phyloP scores from a whole-genome alignment of 2,888 invertebrate genomes.

The Megalurothrips usitatus region DNA sequence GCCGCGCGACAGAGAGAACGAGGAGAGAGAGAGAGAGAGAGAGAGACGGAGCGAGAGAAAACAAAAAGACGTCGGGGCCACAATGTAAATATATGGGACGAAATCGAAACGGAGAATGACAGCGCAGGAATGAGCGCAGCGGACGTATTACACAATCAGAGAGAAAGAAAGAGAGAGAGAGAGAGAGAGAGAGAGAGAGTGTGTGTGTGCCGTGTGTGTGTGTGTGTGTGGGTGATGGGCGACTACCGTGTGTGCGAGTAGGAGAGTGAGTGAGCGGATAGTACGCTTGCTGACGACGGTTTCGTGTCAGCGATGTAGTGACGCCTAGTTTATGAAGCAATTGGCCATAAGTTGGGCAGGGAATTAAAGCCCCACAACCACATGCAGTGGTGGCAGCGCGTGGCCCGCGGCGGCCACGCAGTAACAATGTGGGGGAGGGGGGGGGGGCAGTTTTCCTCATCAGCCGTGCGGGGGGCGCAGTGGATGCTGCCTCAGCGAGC shows the following conservation, averaged over 20 bases:
- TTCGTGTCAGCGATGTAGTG: not conserved
- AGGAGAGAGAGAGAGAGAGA: not conserved
- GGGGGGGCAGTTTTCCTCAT: too few species aligned
- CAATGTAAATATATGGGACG: constrained; percentile 8
- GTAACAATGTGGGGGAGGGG: too few species aligned
- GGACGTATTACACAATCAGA: not conserved
- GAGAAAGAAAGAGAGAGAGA: not conserved
- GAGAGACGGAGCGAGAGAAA: not conserved
- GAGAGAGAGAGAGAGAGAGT: not conserved
- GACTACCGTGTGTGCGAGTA: too few species aligned
- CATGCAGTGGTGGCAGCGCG: too few species aligned
- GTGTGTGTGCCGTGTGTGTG: too few species aligned
- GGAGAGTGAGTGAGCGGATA: not conserved
- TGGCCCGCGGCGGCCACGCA: too few species aligned
- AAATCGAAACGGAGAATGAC: constrained; percentile 1
- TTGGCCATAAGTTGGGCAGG: not conserved
- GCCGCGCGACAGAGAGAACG: not conserved
- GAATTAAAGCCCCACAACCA: not conserved
- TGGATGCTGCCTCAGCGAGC: too few species aligned
- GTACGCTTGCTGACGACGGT: not conserved
- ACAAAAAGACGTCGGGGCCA: not conserved
- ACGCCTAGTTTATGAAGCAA: not conserved
- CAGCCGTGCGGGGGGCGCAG: too few species aligned
- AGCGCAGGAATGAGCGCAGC: not conserved
- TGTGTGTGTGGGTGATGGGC: too few species aligned